A percentile compares a stretch with the other conserved stretches of the same genome.
phyloP scores from a whole-genome alignment of 2,113 vertebrate species.

The Dipodomys merriami region DNA sequence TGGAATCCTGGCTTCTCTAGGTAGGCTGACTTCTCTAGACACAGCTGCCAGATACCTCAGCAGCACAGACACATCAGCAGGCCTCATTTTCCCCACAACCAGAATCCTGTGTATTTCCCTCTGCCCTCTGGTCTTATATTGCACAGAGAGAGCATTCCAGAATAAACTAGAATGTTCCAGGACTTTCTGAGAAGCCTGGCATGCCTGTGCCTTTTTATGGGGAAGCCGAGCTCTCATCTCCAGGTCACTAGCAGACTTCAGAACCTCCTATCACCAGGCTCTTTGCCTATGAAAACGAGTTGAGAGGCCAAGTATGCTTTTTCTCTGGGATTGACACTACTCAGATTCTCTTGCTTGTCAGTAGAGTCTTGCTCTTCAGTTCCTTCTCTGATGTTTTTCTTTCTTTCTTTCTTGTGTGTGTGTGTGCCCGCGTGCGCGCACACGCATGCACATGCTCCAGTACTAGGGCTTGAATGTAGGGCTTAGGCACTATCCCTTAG shows the following conservation, averaged over 20 bases:
- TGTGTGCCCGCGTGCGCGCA: too few species aligned
- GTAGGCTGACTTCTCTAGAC: not conserved
- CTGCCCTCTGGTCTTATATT: not conserved
- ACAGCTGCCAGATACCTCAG: not conserved
- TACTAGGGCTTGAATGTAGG: too few species aligned
- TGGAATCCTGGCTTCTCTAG: not conserved
- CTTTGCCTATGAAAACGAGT: not conserved
- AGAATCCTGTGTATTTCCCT: not conserved
- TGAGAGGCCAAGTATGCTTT: not conserved
- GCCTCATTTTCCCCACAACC: not conserved
- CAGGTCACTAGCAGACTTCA: not conserved
- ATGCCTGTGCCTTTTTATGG: not conserved
- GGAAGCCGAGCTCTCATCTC: not conserved
- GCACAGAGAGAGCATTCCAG: not conserved
- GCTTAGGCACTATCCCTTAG: too few species aligned
- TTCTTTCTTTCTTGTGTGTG: too few species aligned
- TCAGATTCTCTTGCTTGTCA: not conserved
- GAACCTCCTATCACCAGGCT: not conserved
- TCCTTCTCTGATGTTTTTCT: not conserved
- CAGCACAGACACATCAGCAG: not conserved
- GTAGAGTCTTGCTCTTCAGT: not conserved
- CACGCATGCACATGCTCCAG: accelerated
- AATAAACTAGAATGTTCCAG: not conserved
- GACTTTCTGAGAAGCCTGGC: not conserved
- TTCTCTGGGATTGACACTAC: not conserved